These are phyloP conservation scores for Adelges cooleyi DNA, from an alignment of 1,140 invertebrate species.

Conservation along the genomic window DNA sequence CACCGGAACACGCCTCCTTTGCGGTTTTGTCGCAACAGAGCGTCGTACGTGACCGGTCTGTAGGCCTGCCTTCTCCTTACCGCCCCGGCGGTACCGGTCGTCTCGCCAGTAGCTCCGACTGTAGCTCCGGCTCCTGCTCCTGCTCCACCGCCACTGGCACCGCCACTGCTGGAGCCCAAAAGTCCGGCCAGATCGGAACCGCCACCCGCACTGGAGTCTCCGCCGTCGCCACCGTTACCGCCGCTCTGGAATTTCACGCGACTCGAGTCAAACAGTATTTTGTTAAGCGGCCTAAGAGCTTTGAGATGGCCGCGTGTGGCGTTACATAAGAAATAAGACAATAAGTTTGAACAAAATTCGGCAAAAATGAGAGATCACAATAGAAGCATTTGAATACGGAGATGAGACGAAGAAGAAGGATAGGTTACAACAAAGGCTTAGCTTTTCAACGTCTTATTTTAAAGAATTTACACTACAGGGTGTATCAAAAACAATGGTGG, in stretches of 20 bases:
- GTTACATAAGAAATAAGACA: neutral
- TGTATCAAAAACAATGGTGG: too few relatives aligned
- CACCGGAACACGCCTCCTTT: too few relatives aligned
- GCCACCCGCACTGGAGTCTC: neutral
- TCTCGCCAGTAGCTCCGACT: neutral
- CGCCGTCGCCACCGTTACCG: neutral
- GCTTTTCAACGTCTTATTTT: too few relatives aligned
- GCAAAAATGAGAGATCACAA: neutral
- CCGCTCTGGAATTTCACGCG: neutral
- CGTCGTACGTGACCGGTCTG: too few relatives aligned
- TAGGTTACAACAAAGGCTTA: too few relatives aligned
- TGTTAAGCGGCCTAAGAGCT: neutral
- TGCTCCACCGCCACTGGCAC: neutral
- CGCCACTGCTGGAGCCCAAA: neutral
- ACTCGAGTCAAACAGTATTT: neutral
- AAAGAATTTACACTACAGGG: too few relatives aligned
- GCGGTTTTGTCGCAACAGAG: too few relatives aligned
- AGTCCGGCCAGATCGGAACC: neutral
- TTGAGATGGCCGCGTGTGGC: neutral
- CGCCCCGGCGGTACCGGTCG: neutral
- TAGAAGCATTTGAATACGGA: neutral
- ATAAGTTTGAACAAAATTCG: neutral
- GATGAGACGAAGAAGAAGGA: neutral
- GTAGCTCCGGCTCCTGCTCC: neutral
- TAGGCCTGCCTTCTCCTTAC: conserved; percentile 3